Base-by-base conservation (phyloP, 2,797 vertebrate species). In the Meda fulgida region DNA sequence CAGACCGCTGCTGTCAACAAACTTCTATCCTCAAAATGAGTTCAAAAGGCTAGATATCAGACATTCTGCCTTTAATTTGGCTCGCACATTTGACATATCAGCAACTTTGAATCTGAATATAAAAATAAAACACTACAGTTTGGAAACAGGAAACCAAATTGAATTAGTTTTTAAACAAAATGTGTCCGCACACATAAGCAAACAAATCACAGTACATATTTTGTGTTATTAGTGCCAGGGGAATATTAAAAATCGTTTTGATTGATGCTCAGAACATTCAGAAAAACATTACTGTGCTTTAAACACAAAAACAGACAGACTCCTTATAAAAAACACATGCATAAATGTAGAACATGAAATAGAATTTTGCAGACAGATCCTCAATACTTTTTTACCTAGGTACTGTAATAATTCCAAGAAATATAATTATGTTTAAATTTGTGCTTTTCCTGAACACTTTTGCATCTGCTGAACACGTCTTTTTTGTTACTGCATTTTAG, bases 21-120 rank as follows among this genome's bases (percentile, higher is more conserved):
- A 73, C 55, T 29, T 71, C 34, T 26, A 58, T 71, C 60, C 31
- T 31, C 80, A 60, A 60, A 71, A 72, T 72, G 6, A 60, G 51
- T 72, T 81, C 48, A 70, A 70, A 70, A 55, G 31, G 43, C 65
- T 36, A 67, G 78, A 80, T 53, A 53, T 36, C 29, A 71, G 48
- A 55, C 31, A 81, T 40, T 38, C 23, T 0, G 67, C 48, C 48
- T 71, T 48, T 66, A 21, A 65, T 79, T 48, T 65, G 40, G 38
- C 26, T 79, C 38, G 7, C 19, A 48, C 26, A 4, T 81, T 69
- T 70, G 66, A 55, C 34, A 69, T 26, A 55, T 70, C 16, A 13
- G 29, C 51, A 18, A 69, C 63, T 67, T 48, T 34, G 63, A 60
- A 78, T 53, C 7, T 60, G 51, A 60, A 40, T 19, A 26, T 7